Evolutionary conservation across 2,888 invertebrate genomes (phyloP), one percentile per base, ranked within the genome.

Genomic region (Xanthia togata): DNA sequence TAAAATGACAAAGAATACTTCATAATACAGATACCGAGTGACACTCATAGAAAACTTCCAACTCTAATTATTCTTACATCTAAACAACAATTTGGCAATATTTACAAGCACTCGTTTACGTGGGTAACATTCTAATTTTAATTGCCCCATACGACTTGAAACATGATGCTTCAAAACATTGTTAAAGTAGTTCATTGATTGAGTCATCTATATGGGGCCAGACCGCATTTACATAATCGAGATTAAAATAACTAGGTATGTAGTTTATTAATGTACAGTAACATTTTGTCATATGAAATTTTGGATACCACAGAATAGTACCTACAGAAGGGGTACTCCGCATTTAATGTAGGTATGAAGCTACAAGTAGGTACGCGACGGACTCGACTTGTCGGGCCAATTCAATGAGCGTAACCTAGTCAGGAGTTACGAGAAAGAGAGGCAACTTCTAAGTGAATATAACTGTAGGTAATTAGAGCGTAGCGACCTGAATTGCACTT

Each of bases 21-120:
- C 57, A n/a, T 74, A 73, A 74, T 83, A 83, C 79, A 71, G 78
- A 82, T 71, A 69, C 71, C 35, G 35, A 59, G 69, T 72, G 69
- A 81, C 72, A 69, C 23, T 67, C 41, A 62, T 85, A 81, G 72
- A 83, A 82, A 82, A 41, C 35, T 41, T 23, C 63, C 59, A 31
- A 64, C 41, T 50, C 12, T 62, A 35, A 50, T 65, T 78, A 70
- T 60, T 50, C 67, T 85, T 83, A 82, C 3, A 67, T 78, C 59
- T 78, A 78, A 60, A 85, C 73, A 79, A 72, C 78, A 78, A 68
- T 80, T 87, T 84, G 84, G 89, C 87, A 84, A 70, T 89, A 90
- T 88, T 86, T 90, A 90, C 90, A 90, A 82, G 90, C 88, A 65
- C 65, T 75, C 62, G 23, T 71, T 65, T 78, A 64, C 20, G 38